Evolutionary conservation across 2,113 vertebrate species (phyloP).

Genomic region (Xiphophorus maculatus): DNA sequence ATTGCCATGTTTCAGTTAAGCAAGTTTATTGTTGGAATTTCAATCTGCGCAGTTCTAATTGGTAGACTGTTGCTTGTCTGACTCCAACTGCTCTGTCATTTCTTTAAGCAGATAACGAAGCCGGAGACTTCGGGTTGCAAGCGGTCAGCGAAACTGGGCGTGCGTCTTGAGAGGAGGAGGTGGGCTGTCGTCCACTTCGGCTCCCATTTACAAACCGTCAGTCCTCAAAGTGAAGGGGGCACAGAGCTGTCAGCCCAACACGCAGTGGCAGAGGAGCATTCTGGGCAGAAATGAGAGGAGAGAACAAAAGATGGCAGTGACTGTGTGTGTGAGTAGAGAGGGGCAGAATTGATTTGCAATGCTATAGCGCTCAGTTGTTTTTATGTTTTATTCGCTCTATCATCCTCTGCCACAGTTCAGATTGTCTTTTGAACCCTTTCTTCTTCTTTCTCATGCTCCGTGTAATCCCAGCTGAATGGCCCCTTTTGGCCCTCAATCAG

Average conservation of each 20-base stretch:
- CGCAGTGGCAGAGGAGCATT: constrained; percentile 29
- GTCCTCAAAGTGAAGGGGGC: background rate
- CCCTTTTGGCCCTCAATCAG: constrained; percentile 29
- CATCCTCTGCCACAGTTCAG: constrained; percentile 9
- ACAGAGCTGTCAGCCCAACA: constrained; percentile 1
- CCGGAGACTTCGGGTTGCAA: background rate
- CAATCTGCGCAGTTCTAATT: no score
- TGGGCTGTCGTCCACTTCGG: constrained; percentile 2
- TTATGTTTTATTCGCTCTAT: background rate
- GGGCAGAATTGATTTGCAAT: constrained; percentile 33
- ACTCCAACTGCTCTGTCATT: background rate
- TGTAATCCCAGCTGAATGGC: constrained; percentile 28
- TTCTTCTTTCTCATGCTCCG: constrained; percentile 57
- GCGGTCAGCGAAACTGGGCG: background rate
- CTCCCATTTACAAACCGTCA: background rate
- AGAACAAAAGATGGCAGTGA: background rate
- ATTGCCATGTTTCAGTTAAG: no score
- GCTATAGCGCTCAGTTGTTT: constrained; percentile 4
- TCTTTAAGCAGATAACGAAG: background rate
- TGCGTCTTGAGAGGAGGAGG: constrained; percentile 3
- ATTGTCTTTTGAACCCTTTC: constrained; percentile 24
- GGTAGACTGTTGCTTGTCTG: no score
- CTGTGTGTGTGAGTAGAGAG: background rate
- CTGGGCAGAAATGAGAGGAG: constrained; percentile 4
- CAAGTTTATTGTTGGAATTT: no score